A percentile compares a stretch with the other conserved stretches of the same genome.
Evolutionary conservation across 2,113 vertebrate species (phyloP).

Genomic region (Toxostoma redivivum): DNA sequence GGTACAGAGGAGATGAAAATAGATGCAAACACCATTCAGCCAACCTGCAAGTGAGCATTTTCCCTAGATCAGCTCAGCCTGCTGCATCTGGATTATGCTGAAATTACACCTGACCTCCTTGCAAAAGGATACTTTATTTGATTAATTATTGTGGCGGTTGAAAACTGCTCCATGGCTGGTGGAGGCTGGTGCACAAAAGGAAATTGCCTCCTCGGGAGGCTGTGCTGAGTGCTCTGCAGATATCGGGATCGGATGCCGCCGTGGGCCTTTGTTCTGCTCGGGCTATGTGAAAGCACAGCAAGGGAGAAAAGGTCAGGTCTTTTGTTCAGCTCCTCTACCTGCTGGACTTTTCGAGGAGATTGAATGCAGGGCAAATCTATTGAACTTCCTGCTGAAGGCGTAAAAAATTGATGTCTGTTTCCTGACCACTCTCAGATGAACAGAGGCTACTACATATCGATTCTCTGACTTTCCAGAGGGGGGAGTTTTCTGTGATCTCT

Average conservation of each 20-base stretch:
- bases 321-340: slow-evolving; percentile 29
- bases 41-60: neutral
- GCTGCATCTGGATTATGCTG: neutral
- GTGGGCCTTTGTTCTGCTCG: neutral
- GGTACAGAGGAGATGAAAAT: neutral
- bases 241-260: neutral
- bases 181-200: slow-evolving; percentile 21
- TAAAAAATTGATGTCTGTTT: slow-evolving; percentile 54
- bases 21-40: neutral
- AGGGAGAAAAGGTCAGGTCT: slow-evolving; percentile 16
- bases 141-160: slow-evolving; percentile 7
- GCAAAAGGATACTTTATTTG: slow-evolving; percentile 46
- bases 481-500: neutral
- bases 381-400: slow-evolving; percentile 17
- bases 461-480: neutral
- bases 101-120: slow-evolving; percentile 32
- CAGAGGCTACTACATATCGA: neutral
- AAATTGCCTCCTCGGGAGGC: neutral
- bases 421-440: neutral
- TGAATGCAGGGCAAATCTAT: slow-evolving; percentile 26
- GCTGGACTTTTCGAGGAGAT: neutral
- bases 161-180: neutral
- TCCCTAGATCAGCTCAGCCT: neutral
- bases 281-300: neutral
- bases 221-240: neutral